Evolutionary conservation across 1,140 invertebrate genomes (phyloP), one percentile per base, ranked within the genome.

Genomic region (Hormaphis cornu): DNA sequence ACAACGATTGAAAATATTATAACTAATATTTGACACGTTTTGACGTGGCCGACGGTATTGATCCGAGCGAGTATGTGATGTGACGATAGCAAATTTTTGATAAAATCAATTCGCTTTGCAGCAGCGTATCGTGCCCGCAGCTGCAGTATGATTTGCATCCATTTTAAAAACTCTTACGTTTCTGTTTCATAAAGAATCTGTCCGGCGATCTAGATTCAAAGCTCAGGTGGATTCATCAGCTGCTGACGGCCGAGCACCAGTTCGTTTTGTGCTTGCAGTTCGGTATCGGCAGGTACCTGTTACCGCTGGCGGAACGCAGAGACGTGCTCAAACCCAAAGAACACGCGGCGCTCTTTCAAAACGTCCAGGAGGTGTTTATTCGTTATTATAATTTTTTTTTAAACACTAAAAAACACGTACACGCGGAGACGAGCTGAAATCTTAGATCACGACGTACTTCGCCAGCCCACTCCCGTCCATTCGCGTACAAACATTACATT

Each of bases 261-360:
- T 90, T 89, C 72, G 84, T 86, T 61, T 81, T 85, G 0, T 83
- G 83, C 20, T 75, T 91, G 61, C 88, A 90, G 72, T 89, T 87
- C 73, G 88, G 88, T 2, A 80, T 89, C 8, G 82, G 86, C 35
- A 82, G 88, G 66, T 91, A 89, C 74, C 83, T 88, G 16, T 83
- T 83, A 6, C 86, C 89, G 0, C 74, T 91, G 66, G 79, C 83
- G 3, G 88, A 90, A 73, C 81, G 86, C 63, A 83, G 83, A 50
- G 89, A 91, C 72, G 79, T 91, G 2, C 83, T 90, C 16, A 84
- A 85, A 1, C 81, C 84, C 4, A 82, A 83, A 28, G 89, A 91
- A 74, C 88, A 91, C 76, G 81, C 85, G 75, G 82, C 86, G 9
- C 79, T 91, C 12, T 91, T 91, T 76, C 89, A 91, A 79, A 91